Percentiles rank a stretch among this genome's conserved stretches.
Conservation (phyloP, 2,888 invertebrate genomes). For the Physocephala rufipes region DNA sequence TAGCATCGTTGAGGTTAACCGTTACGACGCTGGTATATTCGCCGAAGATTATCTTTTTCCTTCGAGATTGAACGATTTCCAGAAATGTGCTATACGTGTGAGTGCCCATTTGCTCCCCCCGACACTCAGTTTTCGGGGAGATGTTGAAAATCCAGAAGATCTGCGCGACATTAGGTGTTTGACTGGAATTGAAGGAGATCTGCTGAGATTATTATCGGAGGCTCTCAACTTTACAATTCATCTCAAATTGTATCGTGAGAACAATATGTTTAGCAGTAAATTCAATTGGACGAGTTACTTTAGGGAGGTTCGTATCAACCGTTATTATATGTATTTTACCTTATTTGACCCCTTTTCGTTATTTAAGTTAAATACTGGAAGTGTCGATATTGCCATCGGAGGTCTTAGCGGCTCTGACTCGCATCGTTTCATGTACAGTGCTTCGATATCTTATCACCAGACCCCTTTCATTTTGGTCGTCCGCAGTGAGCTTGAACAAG, state of each 20-base stretch:
- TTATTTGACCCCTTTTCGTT: conserved; percentile 18
- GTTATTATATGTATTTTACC: background rate
- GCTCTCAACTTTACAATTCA: conserved; percentile 49
- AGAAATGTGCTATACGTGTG: conserved; percentile 47
- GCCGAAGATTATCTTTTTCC: conserved; percentile 46
- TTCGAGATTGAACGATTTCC: conserved; percentile 40
- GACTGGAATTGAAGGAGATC: conserved; percentile 53
- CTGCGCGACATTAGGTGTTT: conserved; percentile 43
- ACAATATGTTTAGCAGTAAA: conserved; percentile 42
- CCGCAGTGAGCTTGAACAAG: conserved; percentile 40
- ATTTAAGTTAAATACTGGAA: conserved; percentile 49
- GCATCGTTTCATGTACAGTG: conserved; percentile 47
- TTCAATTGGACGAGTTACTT: conserved; percentile 48
- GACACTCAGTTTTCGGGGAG: conserved; percentile 48
- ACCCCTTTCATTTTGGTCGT: conserved; percentile 51
- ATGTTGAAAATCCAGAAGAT: conserved; percentile 39
- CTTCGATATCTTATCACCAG: conserved; percentile 51
- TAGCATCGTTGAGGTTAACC: conserved; percentile 42
- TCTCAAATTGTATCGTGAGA: conserved; percentile 43
- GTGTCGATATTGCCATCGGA: conserved; percentile 55
- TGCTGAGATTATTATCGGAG: conserved; percentile 49
- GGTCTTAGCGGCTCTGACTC: conserved; percentile 51
- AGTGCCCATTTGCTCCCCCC: conserved; percentile 50
- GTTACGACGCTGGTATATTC: conserved; percentile 37
- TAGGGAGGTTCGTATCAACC: conserved; percentile 42